Conservation (phyloP, 2,797 vertebrate species). For the Synanceia verrucosa region DNA sequence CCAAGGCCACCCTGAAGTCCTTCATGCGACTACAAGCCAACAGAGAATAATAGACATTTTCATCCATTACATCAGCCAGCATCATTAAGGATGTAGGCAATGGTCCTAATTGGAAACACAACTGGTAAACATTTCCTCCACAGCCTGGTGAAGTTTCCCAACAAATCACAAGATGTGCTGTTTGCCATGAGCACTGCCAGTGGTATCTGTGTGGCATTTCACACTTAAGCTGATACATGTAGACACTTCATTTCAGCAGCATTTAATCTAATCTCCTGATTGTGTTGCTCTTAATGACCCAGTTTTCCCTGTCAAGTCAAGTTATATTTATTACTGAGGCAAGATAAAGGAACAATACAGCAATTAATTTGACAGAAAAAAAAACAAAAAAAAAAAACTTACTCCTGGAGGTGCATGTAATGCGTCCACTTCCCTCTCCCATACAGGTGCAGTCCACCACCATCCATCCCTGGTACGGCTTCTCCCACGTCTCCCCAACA, state of each 20-base stretch:
- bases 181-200: conserved; percentile 6
- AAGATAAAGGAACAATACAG: background rate
- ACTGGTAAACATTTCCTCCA: conserved; percentile 34
- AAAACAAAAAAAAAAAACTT: conserved; percentile 51
- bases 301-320: background rate
- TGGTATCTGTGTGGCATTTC: background rate
- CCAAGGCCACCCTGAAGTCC: conserved; percentile 43
- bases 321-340: background rate
- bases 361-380: background rate
- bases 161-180: conserved; percentile 14
- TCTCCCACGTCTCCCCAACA: conserved; percentile 97
- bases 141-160: conserved; percentile 29
- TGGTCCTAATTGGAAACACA: conserved; percentile 40
- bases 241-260: background rate
- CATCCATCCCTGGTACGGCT: conserved; percentile 98
- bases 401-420: conserved; percentile 98
- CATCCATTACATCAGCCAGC: conserved; percentile 21
- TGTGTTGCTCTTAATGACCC: background rate
- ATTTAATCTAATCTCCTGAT: conserved; percentile 1
- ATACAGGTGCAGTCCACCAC: conserved; percentile 97
- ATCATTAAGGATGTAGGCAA: conserved; percentile 30
- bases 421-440: conserved; percentile 94
- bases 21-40: conserved; percentile 23
- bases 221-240: background rate
- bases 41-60: conserved; percentile 9